These are phyloP conservation scores for Circaetus cinerascens DNA, from an alignment of 2,113 vertebrate species.

Conservation along the genomic window DNA sequence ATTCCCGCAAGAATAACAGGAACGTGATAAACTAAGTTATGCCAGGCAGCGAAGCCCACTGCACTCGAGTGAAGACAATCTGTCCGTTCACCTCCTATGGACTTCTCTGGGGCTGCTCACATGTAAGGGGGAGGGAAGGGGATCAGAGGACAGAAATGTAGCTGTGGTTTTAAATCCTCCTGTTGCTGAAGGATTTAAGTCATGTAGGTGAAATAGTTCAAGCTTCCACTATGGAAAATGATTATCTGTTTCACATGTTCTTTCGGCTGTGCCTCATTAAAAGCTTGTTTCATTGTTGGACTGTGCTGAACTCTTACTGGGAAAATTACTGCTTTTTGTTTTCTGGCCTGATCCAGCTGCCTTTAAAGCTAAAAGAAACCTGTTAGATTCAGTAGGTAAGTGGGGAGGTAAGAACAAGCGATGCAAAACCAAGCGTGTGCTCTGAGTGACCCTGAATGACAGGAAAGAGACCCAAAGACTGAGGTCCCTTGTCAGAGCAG, in stretches of 20 bases:
- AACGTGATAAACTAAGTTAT: not conserved
- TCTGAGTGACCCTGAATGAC: not conserved
- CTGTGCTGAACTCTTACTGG: not conserved
- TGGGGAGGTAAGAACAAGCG: not conserved
- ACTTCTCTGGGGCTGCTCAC: not conserved
- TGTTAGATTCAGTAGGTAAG: not conserved
- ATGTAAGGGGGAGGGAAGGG: not conserved
- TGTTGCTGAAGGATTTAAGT: not conserved
- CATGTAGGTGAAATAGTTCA: not conserved
- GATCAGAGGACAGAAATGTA: not conserved
- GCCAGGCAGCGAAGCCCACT: not conserved
- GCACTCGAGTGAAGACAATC: not conserved
- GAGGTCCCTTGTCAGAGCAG: not conserved
- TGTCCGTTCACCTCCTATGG: not conserved
- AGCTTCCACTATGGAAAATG: not conserved
- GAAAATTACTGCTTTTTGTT: not conserved
- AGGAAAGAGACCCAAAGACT: not conserved
- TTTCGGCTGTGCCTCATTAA: not conserved
- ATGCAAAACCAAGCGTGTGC: not conserved
- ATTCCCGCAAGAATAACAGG: not conserved
- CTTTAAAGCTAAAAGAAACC: not conserved
- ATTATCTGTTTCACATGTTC: not conserved
- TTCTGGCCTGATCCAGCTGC: not conserved
- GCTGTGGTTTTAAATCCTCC: not conserved
- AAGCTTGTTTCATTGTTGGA: not conserved